Conservation (phyloP, 2,888 invertebrate genomes). For the Cheilosia vulpina region DNA sequence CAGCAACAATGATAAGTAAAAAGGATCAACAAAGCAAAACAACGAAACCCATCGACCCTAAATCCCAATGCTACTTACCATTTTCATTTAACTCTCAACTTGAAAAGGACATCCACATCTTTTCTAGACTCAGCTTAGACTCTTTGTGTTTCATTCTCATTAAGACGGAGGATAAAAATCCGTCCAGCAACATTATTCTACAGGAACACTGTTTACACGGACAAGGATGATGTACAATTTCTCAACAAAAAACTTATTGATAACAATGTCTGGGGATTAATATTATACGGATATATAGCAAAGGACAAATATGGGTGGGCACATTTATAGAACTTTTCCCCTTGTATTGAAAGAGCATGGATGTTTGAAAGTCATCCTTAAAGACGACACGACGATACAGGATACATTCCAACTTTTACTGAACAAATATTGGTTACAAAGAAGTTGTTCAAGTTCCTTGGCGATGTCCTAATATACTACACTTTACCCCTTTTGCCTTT, state of each 20-base stretch:
- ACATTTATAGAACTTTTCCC: conserved; percentile 14
- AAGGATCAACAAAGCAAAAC: conserved; percentile 54
- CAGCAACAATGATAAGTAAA: conserved; percentile 56
- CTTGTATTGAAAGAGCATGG: conserved; percentile 7
- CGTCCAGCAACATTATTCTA: conserved; percentile 13
- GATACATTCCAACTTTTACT: conserved; percentile 59
- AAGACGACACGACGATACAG: conserved; percentile 55
- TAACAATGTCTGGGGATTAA: conserved; percentile 74
- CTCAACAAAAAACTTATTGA: conserved; percentile 70
- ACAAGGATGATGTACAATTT: conserved; percentile 63
- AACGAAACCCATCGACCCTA: conserved; percentile 63
- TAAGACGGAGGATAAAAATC: conserved; percentile 19
- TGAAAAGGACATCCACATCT: conserved; percentile 67
- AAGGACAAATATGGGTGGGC: conserved; percentile 64
- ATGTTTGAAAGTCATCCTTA: conserved; percentile 47
- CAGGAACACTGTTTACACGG: conserved; percentile 39
- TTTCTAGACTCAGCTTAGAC: not conserved
- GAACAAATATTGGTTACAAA: conserved; percentile 63
- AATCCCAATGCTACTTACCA: conserved; percentile 72
- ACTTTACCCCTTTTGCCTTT: conserved; percentile 33
- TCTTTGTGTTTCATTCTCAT: conserved; percentile 44
- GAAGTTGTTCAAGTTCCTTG: conserved; percentile 57
- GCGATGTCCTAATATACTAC: conserved; percentile 1
- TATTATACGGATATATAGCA: conserved; percentile 43
- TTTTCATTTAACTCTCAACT: conserved; percentile 74